Base-by-base conservation (phyloP, 2,888 invertebrate species). In the Gymnosoma rotundatum region DNA sequence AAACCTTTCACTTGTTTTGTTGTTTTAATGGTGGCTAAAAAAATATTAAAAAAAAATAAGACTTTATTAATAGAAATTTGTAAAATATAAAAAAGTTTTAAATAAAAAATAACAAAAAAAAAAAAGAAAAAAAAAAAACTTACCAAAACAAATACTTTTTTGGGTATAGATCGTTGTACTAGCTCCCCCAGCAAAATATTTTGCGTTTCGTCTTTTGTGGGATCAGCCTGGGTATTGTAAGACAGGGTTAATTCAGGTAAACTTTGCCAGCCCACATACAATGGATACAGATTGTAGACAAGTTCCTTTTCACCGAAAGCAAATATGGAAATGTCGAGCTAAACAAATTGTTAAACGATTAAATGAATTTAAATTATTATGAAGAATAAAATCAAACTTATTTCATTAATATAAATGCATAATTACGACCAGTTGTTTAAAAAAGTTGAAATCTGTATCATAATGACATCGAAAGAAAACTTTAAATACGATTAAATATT, bases 311-410 rank as follows among this genome's bases (percentile, higher is more conserved):
- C 91, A 69, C 91, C 90, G 83, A 90, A 90, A 9, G 92, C 90
- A 89, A 91, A 92, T 61, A 92, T 91, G 14, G 92, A 92, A 70
- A 92, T 89, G 83, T 92, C 92, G 76, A 92, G 86, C 92, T 92
- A 52, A 9, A 18, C 2, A 52, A 5, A 52, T 20, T 52, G 50
- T 52, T 18, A 45, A 10, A 25, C 32, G 32, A 5, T 5, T 32
- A 32, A 32, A 6, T 32, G 25, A 25, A 25, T 25, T 25, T 25
- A 25, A n/a, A n/a, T n/a, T n/a, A n/a, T n/a, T n/a, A n/a, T n/a
- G n/a, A n/a, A n/a, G n/a, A n/a, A n/a, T 2, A 25, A 25, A 25
- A 1, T 25, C 25, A 25, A 25, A 25, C 4, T 25, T 25, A 4
- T 25, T 25, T 25, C 25, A 4, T 4, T 25, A 1, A 25, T 25